A percentile compares a stretch with the other conserved stretches of the same genome.
Evolutionary conservation across 30 jellyfish, hydroid and myxozoan genomes (phyloP).

Genomic region (Mastigias papua): DNA sequence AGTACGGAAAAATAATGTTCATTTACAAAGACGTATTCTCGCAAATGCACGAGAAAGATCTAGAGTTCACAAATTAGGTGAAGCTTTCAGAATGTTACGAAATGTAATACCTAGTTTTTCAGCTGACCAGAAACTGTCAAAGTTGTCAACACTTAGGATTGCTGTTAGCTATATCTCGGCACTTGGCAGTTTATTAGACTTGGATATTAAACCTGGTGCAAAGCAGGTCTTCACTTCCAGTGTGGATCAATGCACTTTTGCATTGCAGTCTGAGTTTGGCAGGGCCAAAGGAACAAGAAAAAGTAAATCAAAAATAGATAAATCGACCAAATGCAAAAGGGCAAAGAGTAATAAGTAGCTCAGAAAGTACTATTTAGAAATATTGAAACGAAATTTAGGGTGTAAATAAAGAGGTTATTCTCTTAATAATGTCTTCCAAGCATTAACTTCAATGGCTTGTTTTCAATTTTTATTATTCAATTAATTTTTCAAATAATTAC

Average conservation of each 20-base stretch:
- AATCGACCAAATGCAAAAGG: not conserved
- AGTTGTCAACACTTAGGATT: slow-evolving; percentile 79
- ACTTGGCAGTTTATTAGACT: slow-evolving; percentile 65
- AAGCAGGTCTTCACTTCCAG: slow-evolving; percentile 62
- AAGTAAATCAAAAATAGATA: not conserved
- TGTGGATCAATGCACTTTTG: slow-evolving; percentile 86
- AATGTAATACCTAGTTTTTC: slow-evolving; percentile 89
- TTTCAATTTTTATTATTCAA: too few species aligned
- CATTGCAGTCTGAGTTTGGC: slow-evolving; percentile 92
- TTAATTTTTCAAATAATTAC: too few species aligned
- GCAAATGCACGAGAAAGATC: slow-evolving; percentile 97
- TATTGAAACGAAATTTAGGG: too few species aligned
- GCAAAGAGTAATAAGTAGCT: not conserved
- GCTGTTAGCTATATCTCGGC: slow-evolving; percentile 93
- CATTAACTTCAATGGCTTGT: too few species aligned
- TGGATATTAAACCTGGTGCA: slow-evolving; percentile 28
- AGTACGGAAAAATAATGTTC: slow-evolving; percentile 12
- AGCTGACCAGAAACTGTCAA: slow-evolving; percentile 91
- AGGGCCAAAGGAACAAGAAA: slow-evolving; percentile 75
- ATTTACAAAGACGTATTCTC: slow-evolving; percentile 78
- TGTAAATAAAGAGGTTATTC: too few species aligned
- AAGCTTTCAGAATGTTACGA: slow-evolving; percentile 86
- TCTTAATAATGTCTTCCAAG: too few species aligned
- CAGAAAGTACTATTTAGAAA: too few species aligned
- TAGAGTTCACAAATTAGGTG: slow-evolving; percentile 93